Evolutionary conservation across 2,113 vertebrate species (phyloP).

Genomic region (Fregetta grallaria): DNA sequence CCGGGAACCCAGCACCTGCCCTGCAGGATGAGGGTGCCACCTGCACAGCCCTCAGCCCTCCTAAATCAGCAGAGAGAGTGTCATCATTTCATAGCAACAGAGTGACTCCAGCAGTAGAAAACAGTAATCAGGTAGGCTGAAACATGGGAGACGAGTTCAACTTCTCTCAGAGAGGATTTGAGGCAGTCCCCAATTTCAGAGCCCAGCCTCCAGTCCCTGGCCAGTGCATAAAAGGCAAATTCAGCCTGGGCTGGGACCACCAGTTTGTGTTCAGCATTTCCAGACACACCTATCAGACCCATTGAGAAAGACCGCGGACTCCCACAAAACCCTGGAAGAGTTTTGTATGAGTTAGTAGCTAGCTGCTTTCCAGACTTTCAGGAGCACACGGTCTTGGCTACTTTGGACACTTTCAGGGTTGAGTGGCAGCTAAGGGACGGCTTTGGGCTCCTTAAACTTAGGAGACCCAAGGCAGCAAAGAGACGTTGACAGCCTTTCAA

Average conservation of each 20-base stretch:
- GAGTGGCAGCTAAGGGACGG: not conserved
- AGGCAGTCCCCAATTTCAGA: not conserved
- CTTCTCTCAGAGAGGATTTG: not conserved
- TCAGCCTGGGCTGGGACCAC: not conserved
- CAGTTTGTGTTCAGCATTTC: not conserved
- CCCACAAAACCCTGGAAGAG: not conserved
- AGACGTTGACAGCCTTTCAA: too few species aligned
- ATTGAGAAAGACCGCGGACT: accelerated
- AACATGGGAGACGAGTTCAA: accelerated
- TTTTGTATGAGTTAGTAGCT: not conserved
- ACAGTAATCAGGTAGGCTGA: not conserved
- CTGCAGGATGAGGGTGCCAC: accelerated
- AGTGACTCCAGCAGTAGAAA: not conserved
- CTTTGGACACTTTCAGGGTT: accelerated
- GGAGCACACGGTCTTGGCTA: not conserved
- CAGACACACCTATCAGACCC: not conserved
- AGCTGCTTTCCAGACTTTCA: not conserved
- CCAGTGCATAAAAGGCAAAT: not conserved
- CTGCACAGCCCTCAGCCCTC: not conserved
- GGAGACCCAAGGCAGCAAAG: not conserved
- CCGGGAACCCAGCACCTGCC: accelerated
- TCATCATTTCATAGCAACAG: not conserved
- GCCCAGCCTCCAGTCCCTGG: not conserved
- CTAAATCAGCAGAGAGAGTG: not conserved
- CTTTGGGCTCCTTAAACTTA: not conserved